Base-by-base conservation (phyloP, 2,113 vertebrate genomes). In the Silurus meridionalis region DNA sequence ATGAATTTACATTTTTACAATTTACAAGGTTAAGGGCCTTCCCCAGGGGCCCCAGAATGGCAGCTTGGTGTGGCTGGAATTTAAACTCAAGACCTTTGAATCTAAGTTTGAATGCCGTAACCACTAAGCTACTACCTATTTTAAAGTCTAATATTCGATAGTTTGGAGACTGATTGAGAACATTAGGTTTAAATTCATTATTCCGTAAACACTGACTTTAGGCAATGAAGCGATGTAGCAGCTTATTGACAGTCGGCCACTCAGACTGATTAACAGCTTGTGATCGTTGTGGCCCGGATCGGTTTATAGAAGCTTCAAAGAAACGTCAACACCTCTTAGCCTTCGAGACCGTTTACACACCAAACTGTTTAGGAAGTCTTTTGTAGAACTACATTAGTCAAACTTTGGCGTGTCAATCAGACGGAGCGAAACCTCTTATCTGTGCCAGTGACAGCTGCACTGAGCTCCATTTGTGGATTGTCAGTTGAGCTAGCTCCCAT, bases 381-480 rank as follows among this genome's bases (percentile, higher is more conserved):
- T 64, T 90, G 78, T 78, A 60, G 80, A 21, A 78, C 86, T 84
- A 87, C 89, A 90, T 89, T 89, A 87, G 83, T 85, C 60, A 69
- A 88, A 87, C 91, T 93, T 92, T 91, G 86, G 91, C 80, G 82
- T 61, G 91, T 92, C 94, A 91, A 80, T 94, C 92, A 94, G 37
- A 58, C 55, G 93, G 94, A 95, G 85, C 88, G 94, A 93, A 93
- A 85, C 89, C 10, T 80, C 91, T 94, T 95, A 95, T 95, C 93
- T 92, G 85, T 87, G 53, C 82, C 57, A 83, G 87, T 89, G 88
- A 90, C 86, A 90, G 91, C 90, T 89, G 87, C 90, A 92, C 90
- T 83, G 55, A 90, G 83, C 86, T 87, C 82, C 83, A 19, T 90
- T 85, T 85, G 82, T 89, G 82, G 84, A 83, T 87, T 86, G 85